Evolutionary conservation across 2,797 vertebrate genomes (phyloP).

Genomic region (Chaetophractus vellerosus): DNA sequence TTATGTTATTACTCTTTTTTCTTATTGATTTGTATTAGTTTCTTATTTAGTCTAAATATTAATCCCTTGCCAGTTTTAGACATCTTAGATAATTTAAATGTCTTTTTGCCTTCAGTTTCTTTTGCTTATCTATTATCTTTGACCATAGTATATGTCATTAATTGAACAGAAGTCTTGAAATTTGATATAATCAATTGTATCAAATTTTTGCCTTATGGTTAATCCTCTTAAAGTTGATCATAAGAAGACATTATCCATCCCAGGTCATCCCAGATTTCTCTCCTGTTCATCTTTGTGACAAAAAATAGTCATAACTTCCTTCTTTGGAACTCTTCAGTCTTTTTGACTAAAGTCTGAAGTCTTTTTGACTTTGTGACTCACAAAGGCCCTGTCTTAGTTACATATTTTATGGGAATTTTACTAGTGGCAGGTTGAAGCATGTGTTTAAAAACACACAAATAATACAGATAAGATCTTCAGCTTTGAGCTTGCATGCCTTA

Average conservation of each 20-base stretch:
- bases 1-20: background rate
- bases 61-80: constrained; percentile 7
- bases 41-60: constrained; percentile 10
- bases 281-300: background rate
- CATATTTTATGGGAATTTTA: constrained; percentile 40
- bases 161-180: background rate
- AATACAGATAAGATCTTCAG: background rate
- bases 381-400: background rate
- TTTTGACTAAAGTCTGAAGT: no score
- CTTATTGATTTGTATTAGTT: background rate
- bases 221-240: background rate
- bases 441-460: constrained; percentile 35
- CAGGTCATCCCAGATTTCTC: background rate
- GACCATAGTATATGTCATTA: background rate
- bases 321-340: background rate
- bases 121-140: background rate
- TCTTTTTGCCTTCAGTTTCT: background rate
- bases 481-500: constrained; percentile 53
- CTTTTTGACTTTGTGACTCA: background rate
- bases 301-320: background rate
- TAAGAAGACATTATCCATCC: background rate
- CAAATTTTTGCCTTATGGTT: background rate
- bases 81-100: background rate
- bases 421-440: constrained; percentile 40
- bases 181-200: background rate